These are phyloP conservation scores for Anoplolepis gracilipes DNA, from an alignment of 1,140 invertebrate genomes.

Conservation along the genomic window DNA sequence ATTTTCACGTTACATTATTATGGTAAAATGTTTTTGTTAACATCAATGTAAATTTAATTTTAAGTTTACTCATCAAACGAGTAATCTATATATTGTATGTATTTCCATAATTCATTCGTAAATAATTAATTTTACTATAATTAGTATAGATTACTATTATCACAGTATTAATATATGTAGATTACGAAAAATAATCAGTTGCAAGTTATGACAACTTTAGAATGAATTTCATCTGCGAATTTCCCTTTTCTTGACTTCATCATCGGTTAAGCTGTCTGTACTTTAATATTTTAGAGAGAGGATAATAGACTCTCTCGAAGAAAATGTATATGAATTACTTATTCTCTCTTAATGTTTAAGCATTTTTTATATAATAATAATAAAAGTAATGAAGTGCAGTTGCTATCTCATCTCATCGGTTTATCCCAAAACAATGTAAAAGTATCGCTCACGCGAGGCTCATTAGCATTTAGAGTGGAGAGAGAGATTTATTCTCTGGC, in stretches of 20 bases:
- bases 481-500: slow-evolving; percentile 77
- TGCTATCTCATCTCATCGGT: slow-evolving; percentile 63
- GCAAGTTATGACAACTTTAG: background rate
- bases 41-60: slow-evolving; percentile 17
- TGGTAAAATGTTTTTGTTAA: background rate
- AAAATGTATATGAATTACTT: slow-evolving; percentile 32
- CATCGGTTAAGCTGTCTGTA: background rate
- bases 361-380: background rate
- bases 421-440: slow-evolving; percentile 71
- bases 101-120: background rate
- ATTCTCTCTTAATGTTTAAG: slow-evolving; percentile 12
- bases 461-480: slow-evolving; percentile 81
- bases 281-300: background rate
- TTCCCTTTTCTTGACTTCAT: background rate
- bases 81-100: background rate
- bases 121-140: background rate
- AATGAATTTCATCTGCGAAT: background rate
- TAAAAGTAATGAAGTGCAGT: slow-evolving; percentile 31
- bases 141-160: background rate
- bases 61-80: background rate
- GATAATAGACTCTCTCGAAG: background rate
- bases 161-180: slow-evolving; percentile 13
- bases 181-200: background rate
- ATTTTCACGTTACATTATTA: background rate
- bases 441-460: slow-evolving; percentile 70